Evolutionary conservation across 2,113 vertebrate genomes (phyloP).

Genomic region (Chitala chitala): DNA sequence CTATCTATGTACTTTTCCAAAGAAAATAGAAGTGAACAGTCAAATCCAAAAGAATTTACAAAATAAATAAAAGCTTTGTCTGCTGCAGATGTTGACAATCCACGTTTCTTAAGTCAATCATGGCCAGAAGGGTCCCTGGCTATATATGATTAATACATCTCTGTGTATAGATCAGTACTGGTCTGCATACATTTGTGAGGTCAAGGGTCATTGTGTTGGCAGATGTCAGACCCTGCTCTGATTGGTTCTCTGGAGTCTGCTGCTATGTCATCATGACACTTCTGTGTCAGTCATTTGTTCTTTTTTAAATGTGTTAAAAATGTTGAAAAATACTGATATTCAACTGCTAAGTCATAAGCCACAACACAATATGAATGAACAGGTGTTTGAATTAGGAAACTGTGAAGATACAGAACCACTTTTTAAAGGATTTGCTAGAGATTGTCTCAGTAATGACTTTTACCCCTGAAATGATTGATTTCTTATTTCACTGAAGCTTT

Average conservation of each 20-base stretch:
- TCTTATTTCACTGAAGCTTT: conserved; percentile 13
- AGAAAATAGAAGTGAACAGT: conserved; percentile 43
- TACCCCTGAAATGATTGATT: neutral
- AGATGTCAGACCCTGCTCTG: conserved; percentile 26
- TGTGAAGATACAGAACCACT: neutral
- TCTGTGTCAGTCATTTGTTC: neutral
- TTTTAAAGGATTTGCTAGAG: neutral
- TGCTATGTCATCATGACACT: conserved; percentile 38
- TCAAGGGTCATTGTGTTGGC: neutral
- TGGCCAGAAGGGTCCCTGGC: conserved; percentile 22
- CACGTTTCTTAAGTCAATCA: conserved; percentile 60
- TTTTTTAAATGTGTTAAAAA: neutral
- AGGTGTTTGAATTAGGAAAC: neutral
- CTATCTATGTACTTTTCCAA: conserved; percentile 52
- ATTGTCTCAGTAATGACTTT: neutral
- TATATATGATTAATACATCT: conserved; percentile 46
- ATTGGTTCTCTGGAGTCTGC: conserved; percentile 45
- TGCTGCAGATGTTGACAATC: conserved; percentile 63
- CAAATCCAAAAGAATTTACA: conserved; percentile 39
- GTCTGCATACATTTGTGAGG: conserved; percentile 31
- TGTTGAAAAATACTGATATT: conserved; percentile 14
- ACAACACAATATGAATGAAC: neutral
- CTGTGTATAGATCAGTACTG: conserved; percentile 40
- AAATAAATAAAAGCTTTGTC: conserved; percentile 30
- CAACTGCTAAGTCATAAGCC: conserved; percentile 32